Conservation (phyloP, 2,113 vertebrate genomes). For the Bos javanicus region DNA sequence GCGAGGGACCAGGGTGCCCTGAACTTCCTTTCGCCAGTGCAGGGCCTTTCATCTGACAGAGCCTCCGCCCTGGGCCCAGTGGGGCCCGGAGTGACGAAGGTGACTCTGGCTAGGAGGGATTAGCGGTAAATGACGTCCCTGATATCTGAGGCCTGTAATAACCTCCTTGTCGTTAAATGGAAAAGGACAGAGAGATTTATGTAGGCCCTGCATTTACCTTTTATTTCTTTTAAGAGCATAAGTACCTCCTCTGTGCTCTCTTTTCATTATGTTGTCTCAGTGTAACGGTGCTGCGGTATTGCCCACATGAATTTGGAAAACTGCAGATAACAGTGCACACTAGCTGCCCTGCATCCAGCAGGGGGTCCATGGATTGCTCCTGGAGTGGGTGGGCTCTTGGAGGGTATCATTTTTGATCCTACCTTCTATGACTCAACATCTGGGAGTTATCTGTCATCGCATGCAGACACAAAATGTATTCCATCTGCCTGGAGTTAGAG, state of each 20-base stretch:
- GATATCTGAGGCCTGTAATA: constrained; percentile 32
- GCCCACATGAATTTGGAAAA: background rate
- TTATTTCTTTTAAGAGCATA: background rate
- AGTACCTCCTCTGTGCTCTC: background rate
- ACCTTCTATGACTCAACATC: background rate
- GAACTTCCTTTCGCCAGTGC: background rate
- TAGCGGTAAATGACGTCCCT: constrained; percentile 9
- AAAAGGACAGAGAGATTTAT: constrained; percentile 36
- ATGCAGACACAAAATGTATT: background rate
- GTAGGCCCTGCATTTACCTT: background rate
- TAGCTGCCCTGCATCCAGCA: too few species aligned
- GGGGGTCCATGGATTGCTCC: background rate
- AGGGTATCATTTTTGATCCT: background rate
- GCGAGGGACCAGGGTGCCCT: background rate
- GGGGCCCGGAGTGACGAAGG: background rate
- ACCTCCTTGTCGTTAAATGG: background rate
- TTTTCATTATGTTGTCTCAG: background rate
- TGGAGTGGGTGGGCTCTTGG: background rate
- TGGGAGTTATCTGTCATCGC: background rate
- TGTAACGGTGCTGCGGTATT: background rate
- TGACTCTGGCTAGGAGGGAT: constrained; percentile 48
- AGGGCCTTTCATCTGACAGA: background rate
- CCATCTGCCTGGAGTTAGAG: background rate
- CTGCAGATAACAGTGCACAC: background rate
- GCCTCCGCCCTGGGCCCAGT: background rate